Conservation (phyloP, 2,113 vertebrate genomes). For the Lethenteron reissneri region DNA sequence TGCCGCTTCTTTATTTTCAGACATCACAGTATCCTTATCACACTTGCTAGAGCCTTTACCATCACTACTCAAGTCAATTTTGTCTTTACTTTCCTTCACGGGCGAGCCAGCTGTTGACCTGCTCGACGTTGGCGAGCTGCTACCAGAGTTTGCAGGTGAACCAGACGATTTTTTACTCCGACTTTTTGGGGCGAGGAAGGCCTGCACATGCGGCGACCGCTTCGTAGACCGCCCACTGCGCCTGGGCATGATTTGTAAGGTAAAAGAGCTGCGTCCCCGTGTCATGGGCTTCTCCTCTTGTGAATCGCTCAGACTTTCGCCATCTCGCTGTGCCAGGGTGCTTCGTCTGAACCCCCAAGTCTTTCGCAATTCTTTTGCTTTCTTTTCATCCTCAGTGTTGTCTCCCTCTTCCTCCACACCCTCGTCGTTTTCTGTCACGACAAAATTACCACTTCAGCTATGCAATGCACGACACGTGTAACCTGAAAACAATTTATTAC, state of each 20-base stretch:
- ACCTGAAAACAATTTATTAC: too few species aligned
- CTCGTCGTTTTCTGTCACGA: not conserved
- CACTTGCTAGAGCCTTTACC: not conserved
- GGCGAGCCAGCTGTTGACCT: not conserved
- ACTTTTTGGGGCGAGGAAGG: not conserved
- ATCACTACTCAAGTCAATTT: constrained; percentile 3
- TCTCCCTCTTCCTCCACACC: constrained; percentile 1
- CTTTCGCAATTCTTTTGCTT: not conserved
- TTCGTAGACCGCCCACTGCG: constrained; percentile 5
- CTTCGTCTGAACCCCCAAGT: constrained; percentile 4
- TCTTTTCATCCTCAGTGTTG: not conserved
- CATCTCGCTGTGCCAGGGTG: constrained; percentile 5
- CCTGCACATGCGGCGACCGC: not conserved
- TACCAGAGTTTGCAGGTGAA: not conserved
- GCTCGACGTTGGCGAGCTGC: not conserved
- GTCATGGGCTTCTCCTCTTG: not conserved
- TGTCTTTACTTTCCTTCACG: not conserved
- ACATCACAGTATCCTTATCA: not conserved
- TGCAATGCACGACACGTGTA: too few species aligned
- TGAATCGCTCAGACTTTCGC: not conserved
- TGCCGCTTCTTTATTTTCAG: not conserved
- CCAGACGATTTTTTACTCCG: not conserved
- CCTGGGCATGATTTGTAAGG: not conserved
- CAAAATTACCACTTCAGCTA: too few species aligned
- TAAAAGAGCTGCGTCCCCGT: not conserved